These are phyloP conservation scores for Mesocricetus auratus DNA, from an alignment of 2,113 vertebrate genomes.

Conservation along the genomic window DNA sequence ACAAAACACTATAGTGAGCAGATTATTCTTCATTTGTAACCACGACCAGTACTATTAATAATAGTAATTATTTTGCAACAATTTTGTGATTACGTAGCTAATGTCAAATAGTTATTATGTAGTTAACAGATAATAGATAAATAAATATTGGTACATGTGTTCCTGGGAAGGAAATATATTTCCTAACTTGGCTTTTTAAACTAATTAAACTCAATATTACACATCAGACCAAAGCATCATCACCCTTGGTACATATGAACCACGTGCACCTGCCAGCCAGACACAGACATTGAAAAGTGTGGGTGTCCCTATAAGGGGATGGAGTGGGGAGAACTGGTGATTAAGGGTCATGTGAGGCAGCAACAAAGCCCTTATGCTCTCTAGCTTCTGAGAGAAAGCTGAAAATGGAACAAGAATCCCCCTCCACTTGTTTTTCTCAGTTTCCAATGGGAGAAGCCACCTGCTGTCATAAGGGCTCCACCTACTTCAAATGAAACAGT, in stretches of 20 bases:
- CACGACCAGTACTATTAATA: background rate
- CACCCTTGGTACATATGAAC: background rate
- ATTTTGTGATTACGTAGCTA: slow-evolving; percentile 19
- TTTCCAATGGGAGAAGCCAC: background rate
- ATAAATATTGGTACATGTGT: background rate
- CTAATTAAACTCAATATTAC: background rate
- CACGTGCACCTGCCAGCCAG: background rate
- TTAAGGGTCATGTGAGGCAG: background rate
- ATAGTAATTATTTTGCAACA: background rate
- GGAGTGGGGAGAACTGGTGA: background rate
- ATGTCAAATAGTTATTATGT: background rate
- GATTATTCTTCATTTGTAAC: slow-evolving; percentile 41
- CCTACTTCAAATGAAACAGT: background rate
- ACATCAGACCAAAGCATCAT: background rate
- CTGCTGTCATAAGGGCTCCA: background rate
- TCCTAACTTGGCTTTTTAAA: background rate
- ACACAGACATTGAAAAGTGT: background rate
- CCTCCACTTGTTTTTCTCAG: background rate
- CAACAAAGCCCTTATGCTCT: background rate
- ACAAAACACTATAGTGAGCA: background rate
- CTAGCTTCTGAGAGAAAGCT: background rate
- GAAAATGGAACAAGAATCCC: background rate
- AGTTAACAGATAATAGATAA: background rate
- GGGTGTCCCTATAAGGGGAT: background rate
- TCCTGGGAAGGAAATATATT: background rate